Base-by-base conservation (phyloP, 2,113 vertebrate genomes). In the Stercorarius parasiticus region DNA sequence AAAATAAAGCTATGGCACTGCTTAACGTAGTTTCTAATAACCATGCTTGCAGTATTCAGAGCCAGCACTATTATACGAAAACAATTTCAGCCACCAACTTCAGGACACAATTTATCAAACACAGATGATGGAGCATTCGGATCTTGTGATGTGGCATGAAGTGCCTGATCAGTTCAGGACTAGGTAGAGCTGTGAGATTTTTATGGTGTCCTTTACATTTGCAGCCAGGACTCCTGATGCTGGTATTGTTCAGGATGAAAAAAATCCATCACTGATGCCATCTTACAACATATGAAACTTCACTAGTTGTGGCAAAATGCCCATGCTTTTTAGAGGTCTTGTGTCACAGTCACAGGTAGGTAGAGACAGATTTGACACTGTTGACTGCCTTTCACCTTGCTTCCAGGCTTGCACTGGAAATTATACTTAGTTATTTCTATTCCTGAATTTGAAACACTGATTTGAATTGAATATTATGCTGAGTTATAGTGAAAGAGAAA, bases 191-290 rank as follows among this genome's bases (percentile, higher is more conserved):
- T 55, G 17, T 26, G 18, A 21, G 45, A 66, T 23, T 84, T 71
- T 52, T 84, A 30, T 9, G 5, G 16, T 21, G 18, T n/a, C 36
- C 23, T 15, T 87, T 66, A 53, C 1, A 0, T 49, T 53, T 74
- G 7, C 11, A 61, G 27, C 10, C n/a, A 79, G 0, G 0, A 86
- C 40, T 43, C 13, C 17, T 73, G 4, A 7, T 58, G 32, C 10
- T 70, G 22, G 18, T 10, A 32, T 23, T 34, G 26, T 8, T 89
- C 36, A 43, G 23, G 30, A 9, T 83, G 49, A 84, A 87, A 88
- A 45, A 53, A 70, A 11, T 6, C 8, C 14, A 59, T 53, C 32
- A 38, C 11, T 27, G 18, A 17, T 38, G 6, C 5, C 9, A 7
- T 49, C 13, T 73, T 70, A 13, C 5, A 56, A 42, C 5, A 38